Evolutionary conservation across 2,888 invertebrate species (phyloP), one percentile per base, ranked within the genome.

Genomic region (Caenorhabditis macrosperma): DNA sequence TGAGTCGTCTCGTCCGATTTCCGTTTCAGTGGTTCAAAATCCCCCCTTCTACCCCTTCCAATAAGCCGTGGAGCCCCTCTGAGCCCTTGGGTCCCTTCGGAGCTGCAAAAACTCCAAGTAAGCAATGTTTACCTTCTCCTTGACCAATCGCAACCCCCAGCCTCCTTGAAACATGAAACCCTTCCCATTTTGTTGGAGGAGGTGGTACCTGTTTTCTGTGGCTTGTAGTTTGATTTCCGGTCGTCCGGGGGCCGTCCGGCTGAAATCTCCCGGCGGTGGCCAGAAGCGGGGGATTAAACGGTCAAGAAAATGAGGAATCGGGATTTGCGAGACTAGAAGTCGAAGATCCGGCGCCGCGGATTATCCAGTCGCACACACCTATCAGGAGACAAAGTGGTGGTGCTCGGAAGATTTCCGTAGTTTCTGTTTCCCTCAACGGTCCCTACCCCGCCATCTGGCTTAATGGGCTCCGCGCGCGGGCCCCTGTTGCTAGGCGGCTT

Each of bases 131-230:
- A 17, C n/a, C 4, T 10, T n/a, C 10, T 41, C n/a, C 20, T 20
- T 20, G 46, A 46, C 46, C 46, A 41, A 6, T 41, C 15, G 12
- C 20, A 17, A 3, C 20, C 57, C 46, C 50, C 35, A 28, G 60
- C 20, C 22, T 17, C 6, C 28, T 50, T 59, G 69, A 71, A 50
- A 71, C 55, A 55, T 63, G 63, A 71, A 35, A 55, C 71, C 60
- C 22, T 46, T 46, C n/a, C 12, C 30, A 22, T 35, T 46, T 71
- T 71, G 20, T 38, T 24, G 38, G 44, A 41, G 41, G 61, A 28
- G 61, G 60, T 61, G 71, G 52, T 69, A 60, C 59, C 35, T 28
- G n/a, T 26, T 57, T 48, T 20, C 24, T 69, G 69, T 69, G 69
- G 61, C 69, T 69, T 69, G 69, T 69, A 54, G 60, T 61, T 54